These are phyloP conservation scores for Matsumurasca onukii DNA, from an alignment of 1,140 invertebrate genomes.

Conservation along the genomic window DNA sequence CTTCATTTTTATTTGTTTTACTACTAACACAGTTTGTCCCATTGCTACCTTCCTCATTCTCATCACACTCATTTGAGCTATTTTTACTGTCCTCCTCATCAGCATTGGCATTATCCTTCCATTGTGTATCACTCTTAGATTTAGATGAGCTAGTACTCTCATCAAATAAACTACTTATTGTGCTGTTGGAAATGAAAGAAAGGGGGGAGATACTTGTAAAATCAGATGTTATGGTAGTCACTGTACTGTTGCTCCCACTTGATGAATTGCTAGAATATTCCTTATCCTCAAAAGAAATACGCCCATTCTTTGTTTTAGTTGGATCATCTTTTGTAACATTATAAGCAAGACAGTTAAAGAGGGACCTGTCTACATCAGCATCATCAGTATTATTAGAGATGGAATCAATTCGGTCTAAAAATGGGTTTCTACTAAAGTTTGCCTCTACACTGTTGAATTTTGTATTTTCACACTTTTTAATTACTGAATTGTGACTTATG, in stretches of 20 bases:
- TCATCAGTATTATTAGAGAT: neutral
- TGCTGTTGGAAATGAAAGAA: neutral
- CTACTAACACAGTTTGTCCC: neutral
- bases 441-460: neutral
- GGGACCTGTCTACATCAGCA: neutral
- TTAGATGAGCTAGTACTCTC: neutral
- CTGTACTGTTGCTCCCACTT: constrained; percentile 12
- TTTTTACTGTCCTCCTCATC: neutral
- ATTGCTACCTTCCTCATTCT: neutral
- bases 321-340: neutral
- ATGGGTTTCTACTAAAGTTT: neutral
- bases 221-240: neutral
- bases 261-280: neutral
- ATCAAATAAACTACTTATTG: neutral
- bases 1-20: neutral
- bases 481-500: neutral
- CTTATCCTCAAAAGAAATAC: neutral
- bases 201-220: neutral
- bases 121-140: neutral
- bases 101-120: neutral
- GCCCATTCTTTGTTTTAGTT: neutral
- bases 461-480: neutral
- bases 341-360: neutral
- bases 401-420: neutral
- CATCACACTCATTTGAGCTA: neutral